Percentiles rank a stretch among this genome's conserved stretches.
Evolutionary conservation across 1,140 invertebrate genomes (phyloP).

Genomic region (Parapsyche elsis): DNA sequence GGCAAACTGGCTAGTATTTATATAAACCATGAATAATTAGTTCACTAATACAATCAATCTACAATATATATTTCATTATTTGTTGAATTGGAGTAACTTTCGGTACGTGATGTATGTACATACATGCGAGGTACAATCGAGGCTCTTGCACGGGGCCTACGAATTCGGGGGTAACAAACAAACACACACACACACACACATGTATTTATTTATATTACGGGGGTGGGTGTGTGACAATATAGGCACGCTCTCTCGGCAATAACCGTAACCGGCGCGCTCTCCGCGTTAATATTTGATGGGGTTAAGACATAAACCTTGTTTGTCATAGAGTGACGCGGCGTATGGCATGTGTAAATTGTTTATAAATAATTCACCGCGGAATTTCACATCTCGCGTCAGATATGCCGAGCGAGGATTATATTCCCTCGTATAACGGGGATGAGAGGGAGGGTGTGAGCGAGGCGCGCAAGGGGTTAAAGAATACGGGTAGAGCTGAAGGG

Average conservation of each 20-base stretch:
- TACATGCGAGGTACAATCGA: too few relatives aligned
- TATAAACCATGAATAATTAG: too few relatives aligned
- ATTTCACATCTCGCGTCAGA: conserved; percentile 21
- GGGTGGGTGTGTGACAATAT: conserved; percentile 7
- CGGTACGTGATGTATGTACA: too few relatives aligned
- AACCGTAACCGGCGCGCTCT: conserved; percentile 29
- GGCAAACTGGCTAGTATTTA: too few relatives aligned
- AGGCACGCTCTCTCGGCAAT: conserved; percentile 22
- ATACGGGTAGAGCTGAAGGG: background rate
- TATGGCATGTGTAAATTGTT: conserved; percentile 47
- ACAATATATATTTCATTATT: too few relatives aligned
- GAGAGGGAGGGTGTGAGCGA: background rate
- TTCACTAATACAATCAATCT: too few relatives aligned
- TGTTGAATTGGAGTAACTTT: too few relatives aligned
- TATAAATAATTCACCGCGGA: conserved; percentile 41
- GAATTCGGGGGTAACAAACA: background rate
- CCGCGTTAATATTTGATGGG: conserved; percentile 43
- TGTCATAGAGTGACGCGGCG: conserved; percentile 43
- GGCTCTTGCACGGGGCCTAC: too few relatives aligned
- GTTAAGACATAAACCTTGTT: conserved; percentile 48
- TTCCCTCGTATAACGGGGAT: background rate
- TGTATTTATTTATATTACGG: background rate
- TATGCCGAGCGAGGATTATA: conserved; percentile 12
- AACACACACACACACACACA: background rate
- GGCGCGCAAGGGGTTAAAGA: conserved; percentile 3